phyloP scores from a whole-genome alignment of 2,113 vertebrate species.

The Tretioscincus oriximinensis region DNA sequence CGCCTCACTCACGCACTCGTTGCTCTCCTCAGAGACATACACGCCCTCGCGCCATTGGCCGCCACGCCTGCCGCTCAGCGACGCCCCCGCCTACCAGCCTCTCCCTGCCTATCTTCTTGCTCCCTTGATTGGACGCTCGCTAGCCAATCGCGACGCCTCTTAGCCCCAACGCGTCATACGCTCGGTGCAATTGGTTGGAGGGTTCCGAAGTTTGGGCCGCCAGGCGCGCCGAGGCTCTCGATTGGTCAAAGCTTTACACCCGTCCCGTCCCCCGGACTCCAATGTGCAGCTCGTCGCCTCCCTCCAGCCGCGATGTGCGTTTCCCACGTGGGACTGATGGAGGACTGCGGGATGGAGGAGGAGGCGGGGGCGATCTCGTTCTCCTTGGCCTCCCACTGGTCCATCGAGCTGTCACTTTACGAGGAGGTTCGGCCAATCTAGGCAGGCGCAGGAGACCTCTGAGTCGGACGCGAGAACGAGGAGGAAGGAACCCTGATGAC shows the following conservation, averaged over 20 bases:
- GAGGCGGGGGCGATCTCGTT: too few relatives aligned
- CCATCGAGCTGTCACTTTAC: background rate
- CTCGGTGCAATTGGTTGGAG: background rate
- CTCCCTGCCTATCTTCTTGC: too few relatives aligned
- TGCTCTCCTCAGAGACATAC: background rate
- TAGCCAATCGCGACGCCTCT: background rate
- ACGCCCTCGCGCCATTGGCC: constrained; percentile 1
- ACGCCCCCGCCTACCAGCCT: background rate
- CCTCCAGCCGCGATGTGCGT: background rate
- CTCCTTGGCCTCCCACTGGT: background rate
- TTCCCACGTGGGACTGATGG: background rate
- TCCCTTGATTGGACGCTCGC: background rate
- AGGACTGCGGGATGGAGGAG: too few relatives aligned
- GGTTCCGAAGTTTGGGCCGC: accelerated
- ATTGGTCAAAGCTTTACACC: background rate
- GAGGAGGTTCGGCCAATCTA: background rate
- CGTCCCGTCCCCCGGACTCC: background rate
- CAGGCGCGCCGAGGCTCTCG: background rate
- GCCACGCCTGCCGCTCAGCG: background rate
- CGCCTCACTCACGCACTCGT: background rate
- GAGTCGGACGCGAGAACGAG: too few relatives aligned
- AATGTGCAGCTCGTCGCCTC: too few relatives aligned
- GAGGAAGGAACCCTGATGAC: background rate
- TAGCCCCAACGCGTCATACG: accelerated
- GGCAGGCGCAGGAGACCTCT: too few relatives aligned